A percentile compares a stretch with the other conserved stretches of the same genome.
These are phyloP conservation scores for Euplagia quadripunctaria DNA, from an alignment of 2,888 invertebrate species.

Conservation along the genomic window DNA sequence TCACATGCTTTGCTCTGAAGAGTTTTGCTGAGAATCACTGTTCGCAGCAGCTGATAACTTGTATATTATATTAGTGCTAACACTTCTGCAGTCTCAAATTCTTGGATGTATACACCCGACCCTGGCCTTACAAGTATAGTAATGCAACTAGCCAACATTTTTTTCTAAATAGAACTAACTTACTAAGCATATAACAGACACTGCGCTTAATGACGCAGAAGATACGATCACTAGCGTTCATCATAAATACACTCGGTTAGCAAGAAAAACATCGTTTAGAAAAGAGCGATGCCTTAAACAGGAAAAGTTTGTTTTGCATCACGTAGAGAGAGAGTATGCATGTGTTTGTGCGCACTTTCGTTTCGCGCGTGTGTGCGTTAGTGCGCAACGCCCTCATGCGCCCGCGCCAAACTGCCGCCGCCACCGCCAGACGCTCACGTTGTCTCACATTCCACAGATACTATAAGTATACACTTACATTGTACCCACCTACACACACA, in stretches of 20 bases:
- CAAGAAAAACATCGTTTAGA: conserved; percentile 43
- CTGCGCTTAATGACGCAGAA: background rate
- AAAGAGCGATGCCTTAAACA: conserved; percentile 50
- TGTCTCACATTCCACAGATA: conserved; percentile 59
- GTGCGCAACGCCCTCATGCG: conserved; percentile 56
- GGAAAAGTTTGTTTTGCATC: conserved; percentile 59
- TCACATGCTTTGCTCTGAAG: background rate
- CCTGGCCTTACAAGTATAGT: background rate
- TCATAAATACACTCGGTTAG: conserved; percentile 29
- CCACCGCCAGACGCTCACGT: conserved; percentile 56
- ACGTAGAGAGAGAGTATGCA: conserved; percentile 27
- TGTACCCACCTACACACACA: conserved; percentile 54
- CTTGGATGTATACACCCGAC: background rate
- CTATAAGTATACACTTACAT: conserved; percentile 55
- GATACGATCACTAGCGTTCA: conserved; percentile 22
- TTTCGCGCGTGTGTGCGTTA: conserved; percentile 55
- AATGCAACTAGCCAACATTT: too few species aligned
- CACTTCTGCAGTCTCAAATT: background rate
- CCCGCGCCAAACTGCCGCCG: conserved; percentile 43
- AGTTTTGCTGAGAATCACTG: background rate
- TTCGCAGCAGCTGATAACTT: background rate
- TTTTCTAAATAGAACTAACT: background rate
- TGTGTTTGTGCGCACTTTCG: conserved; percentile 54
- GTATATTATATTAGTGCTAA: background rate
- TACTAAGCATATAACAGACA: background rate